Evolutionary conservation across 2,113 vertebrate genomes (phyloP), one percentile per base, ranked within the genome.

Genomic region (Takifugu bimaculatus): DNA sequence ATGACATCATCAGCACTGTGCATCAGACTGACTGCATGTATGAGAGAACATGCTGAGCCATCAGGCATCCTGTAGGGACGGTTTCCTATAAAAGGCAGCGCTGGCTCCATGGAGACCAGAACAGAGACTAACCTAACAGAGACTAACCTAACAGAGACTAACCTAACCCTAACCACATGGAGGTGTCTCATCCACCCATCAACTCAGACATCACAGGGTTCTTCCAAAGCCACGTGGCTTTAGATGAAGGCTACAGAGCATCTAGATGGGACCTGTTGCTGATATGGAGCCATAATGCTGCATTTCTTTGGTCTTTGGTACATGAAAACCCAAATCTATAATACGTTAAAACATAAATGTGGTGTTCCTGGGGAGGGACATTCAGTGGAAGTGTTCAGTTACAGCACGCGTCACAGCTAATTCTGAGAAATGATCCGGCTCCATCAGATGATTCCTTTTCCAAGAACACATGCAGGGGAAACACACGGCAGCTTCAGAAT

Each of bases 41-140:
- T 27, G 50, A 20, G 43, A 42, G 50, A n/a, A 26, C 44, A 42
- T 25, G 26, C 50, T 39, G 39, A 49, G 5, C 62, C 45, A 32
- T 45, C 57, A 54, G 59, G 62, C 57, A 66, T 68, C 25, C 57
- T 26, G 60, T 26, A 10, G 4, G 26, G 70, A 69, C 70, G 57
- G 60, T 70, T 81, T 77, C 60, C 73, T 76, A 72, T 78, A 79
- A 80, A 80, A 77, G 83, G 73, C 58, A 76, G 26, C 43, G 14
- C 54, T 39, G 5, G 14, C 54, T 43, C 20, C 50, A 26, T 5
- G 29, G 57, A 49, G 65, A 44, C 20, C 27, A 44, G 2, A 61
- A 62, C 60, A 20, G 20, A 20, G 20, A 20, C 20, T 20, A n/a
- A n/a, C n/a, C n/a, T n/a, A n/a, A n/a, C n/a, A n/a, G n/a, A n/a